Evolutionary conservation across 2,113 vertebrate species (phyloP).

Genomic region (Baryphthengus martii): DNA sequence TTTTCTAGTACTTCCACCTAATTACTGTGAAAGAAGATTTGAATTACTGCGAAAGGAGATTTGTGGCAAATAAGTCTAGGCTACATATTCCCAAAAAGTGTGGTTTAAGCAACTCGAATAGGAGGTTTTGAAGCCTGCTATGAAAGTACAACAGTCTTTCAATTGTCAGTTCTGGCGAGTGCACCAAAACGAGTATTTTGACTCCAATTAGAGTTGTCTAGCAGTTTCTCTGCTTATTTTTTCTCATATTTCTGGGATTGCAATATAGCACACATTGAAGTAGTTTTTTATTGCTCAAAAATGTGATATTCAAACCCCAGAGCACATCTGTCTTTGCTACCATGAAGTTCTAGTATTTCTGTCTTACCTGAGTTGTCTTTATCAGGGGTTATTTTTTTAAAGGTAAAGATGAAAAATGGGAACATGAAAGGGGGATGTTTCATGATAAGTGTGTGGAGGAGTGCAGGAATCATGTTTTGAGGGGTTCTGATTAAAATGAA

Average conservation of each 20-base stretch:
- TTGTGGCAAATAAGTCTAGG: background rate
- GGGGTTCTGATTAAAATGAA: background rate
- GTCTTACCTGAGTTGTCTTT: background rate
- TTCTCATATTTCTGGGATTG: background rate
- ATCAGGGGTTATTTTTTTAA: background rate
- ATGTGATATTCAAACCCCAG: background rate
- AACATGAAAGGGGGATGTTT: background rate
- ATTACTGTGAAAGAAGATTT: background rate
- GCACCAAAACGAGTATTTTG: background rate
- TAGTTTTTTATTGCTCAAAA: background rate
- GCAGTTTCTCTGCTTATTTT: background rate
- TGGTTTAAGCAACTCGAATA: background rate
- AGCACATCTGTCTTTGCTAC: background rate
- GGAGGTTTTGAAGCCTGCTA: background rate
- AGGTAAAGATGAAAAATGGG: background rate
- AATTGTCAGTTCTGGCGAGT: background rate
- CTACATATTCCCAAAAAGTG: background rate
- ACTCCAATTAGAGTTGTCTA: background rate
- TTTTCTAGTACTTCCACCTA: background rate
- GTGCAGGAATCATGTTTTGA: background rate
- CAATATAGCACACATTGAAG: background rate
- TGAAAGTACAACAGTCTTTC: background rate
- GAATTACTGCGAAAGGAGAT: background rate
- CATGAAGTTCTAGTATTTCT: background rate
- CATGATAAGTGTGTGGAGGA: fast-evolving